These are phyloP conservation scores for Gobius niger DNA, from an alignment of 2,113 vertebrate species.

Conservation along the genomic window DNA sequence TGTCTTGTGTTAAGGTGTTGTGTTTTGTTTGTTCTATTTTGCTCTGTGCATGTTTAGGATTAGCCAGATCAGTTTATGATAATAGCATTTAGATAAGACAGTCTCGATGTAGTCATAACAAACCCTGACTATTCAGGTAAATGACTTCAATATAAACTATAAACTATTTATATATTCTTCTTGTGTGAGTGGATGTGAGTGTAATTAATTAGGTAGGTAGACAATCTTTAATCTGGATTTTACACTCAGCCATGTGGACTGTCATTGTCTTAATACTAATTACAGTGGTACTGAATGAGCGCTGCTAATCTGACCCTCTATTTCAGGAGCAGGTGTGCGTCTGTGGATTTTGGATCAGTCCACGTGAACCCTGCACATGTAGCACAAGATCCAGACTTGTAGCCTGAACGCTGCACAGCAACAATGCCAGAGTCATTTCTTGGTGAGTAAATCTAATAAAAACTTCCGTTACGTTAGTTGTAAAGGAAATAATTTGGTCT, in stretches of 20 bases:
- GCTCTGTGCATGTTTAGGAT: slow-evolving; percentile 22
- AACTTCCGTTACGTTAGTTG: background rate
- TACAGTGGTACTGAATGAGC: slow-evolving; percentile 54
- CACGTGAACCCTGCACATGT: slow-evolving; percentile 59
- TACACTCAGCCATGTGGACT: background rate
- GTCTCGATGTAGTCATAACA: background rate
- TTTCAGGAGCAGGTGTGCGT: slow-evolving; percentile 82
- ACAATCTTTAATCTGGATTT: background rate
- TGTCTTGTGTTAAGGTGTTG: background rate
- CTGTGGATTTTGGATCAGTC: slow-evolving; percentile 59
- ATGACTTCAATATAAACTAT: background rate
- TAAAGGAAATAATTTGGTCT: background rate
- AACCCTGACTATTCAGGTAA: background rate
- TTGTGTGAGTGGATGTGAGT: background rate
- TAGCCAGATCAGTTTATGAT: slow-evolving; percentile 50
- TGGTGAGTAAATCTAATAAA: slow-evolving; percentile 72
- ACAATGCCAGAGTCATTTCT: slow-evolving; percentile 83
- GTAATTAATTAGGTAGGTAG: background rate
- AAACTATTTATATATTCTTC: no score
- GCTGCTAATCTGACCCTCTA: slow-evolving; percentile 76
- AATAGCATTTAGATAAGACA: slow-evolving; percentile 47
- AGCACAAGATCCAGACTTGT: slow-evolving; percentile 67
- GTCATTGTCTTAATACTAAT: slow-evolving; percentile 43
- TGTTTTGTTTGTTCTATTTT: background rate
- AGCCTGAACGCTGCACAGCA: slow-evolving; percentile 77